A percentile compares a stretch with the other conserved stretches of the same genome.
These are phyloP conservation scores for Drosophila kikkawai DNA, from an alignment of 1,140 invertebrate species.

Conservation along the genomic window DNA sequence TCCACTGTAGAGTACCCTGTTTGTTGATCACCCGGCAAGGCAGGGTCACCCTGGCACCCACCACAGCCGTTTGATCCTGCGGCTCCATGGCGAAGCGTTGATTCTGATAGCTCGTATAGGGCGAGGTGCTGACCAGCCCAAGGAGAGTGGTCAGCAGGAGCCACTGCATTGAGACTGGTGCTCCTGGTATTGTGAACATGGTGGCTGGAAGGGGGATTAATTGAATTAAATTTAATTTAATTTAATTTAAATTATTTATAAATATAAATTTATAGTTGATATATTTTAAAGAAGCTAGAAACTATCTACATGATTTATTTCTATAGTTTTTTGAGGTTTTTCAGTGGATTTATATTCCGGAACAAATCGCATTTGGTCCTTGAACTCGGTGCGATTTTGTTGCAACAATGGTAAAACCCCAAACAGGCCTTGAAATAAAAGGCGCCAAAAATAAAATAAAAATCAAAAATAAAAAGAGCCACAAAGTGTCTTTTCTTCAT, in stretches of 20 bases:
- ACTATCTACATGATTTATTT: too few species aligned
- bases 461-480: background rate
- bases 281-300: too few species aligned
- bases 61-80: constrained; percentile 91
- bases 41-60: constrained; percentile 89
- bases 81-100: constrained; percentile 93
- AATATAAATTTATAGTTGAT: too few species aligned
- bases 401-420: constrained; percentile 13
- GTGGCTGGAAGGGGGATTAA: background rate
- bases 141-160: constrained; percentile 16
- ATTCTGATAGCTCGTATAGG: constrained; percentile 83
- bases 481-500: constrained; percentile 47
- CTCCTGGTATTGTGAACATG: background rate
- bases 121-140: constrained; percentile 36
- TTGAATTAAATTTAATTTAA: too few species aligned
- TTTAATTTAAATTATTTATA: too few species aligned
- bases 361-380: background rate
- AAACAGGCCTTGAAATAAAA: constrained; percentile 13
- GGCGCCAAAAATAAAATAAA: constrained; percentile 37
- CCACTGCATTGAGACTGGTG: background rate
- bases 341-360: too few species aligned
- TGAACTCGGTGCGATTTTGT: constrained; percentile 12
- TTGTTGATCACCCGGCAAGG: constrained; percentile 91
- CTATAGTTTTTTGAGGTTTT: too few species aligned
- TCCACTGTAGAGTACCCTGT: constrained; percentile 93